Evolutionary conservation across 2,797 vertebrate genomes (phyloP), one percentile per base, ranked within the genome.

Genomic region (Coccyzus lansbergi): DNA sequence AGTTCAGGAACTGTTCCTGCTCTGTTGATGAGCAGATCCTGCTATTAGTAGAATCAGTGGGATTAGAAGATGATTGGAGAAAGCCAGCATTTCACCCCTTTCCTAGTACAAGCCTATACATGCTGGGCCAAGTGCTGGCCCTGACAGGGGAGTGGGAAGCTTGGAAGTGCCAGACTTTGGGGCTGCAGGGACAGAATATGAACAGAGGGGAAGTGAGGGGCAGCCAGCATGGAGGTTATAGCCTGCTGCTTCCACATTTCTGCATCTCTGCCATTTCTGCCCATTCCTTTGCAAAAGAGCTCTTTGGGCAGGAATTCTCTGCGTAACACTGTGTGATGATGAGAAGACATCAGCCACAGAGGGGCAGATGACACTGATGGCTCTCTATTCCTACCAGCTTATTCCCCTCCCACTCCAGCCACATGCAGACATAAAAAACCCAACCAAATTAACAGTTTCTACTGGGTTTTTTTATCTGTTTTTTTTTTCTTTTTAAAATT

Each of bases 381-480:
- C 33, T 80, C 48, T 74, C 42, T 62, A 1, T 20, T 42, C 56
- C 40, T 38, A 40, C 22, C 44, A 34, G 14, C 28, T 71, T 51
- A 24, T 49, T 31, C 16, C 29, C 8, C 19, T 48, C 33, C 10
- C 15, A 48, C 49, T 18, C 38, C 49, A 53, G 46, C 22, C 40
- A 49, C 13, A 24, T 1, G 3, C 31, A 70, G 51, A 58, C 25
- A 55, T 11, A 46, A 63, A 36, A 11, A 3, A 3, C 9, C 12
- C 44, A 58, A 53, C 25, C 12, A 64, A 58, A 5, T 9, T 0
- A 22, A 60, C 56, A 31, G 15, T n/a, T 83, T 62, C 49, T 70
- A 29, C 7, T 49, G 18, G 0, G 6, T 12, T 2, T 26, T 44
- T 49, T 40, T 26, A 11, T 13, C 6, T 28, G 13, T 2, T 7